These are phyloP conservation scores for Ranitomeya imitator DNA, from an alignment of 2,113 vertebrate species.

Conservation along the genomic window DNA sequence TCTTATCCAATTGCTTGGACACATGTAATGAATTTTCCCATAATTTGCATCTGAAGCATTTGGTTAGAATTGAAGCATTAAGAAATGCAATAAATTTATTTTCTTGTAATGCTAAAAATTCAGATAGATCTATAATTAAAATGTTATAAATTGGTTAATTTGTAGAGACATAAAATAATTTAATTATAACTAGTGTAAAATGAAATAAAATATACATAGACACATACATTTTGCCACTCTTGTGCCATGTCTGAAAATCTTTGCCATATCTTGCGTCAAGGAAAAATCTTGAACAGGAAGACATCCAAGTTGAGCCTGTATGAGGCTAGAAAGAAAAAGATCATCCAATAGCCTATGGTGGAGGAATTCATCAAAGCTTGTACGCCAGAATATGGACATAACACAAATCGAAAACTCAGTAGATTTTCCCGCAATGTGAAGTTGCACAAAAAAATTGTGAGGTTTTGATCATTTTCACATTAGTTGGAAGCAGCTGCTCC, in stretches of 20 bases:
- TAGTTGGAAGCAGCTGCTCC: no score
- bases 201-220: slow-evolving; percentile 23
- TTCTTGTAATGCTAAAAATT: slow-evolving; percentile 81
- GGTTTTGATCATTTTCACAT: no score
- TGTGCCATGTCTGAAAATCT: slow-evolving; percentile 91
- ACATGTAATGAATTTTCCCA: slow-evolving; percentile 94
- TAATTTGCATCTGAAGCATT: slow-evolving; percentile 92
- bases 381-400: no score
- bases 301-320: slow-evolving; percentile 94
- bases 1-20: slow-evolving; percentile 95
- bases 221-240: slow-evolving; percentile 91
- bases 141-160: slow-evolving; percentile 53
- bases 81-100: slow-evolving; percentile 81
- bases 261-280: slow-evolving; percentile 90
- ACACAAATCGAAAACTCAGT: no score
- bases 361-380: no score
- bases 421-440: no score
- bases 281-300: slow-evolving; percentile 93
- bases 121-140: slow-evolving; percentile 81
- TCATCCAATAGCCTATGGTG: not conserved
- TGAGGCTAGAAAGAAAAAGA: slow-evolving; percentile 77
- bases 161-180: not conserved
- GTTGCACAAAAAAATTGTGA: no score
- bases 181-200: slow-evolving; percentile 5
- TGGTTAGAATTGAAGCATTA: slow-evolving; percentile 87